Conservation (phyloP, 2,888 invertebrate genomes). For the Glaucopsyche alexis region DNA sequence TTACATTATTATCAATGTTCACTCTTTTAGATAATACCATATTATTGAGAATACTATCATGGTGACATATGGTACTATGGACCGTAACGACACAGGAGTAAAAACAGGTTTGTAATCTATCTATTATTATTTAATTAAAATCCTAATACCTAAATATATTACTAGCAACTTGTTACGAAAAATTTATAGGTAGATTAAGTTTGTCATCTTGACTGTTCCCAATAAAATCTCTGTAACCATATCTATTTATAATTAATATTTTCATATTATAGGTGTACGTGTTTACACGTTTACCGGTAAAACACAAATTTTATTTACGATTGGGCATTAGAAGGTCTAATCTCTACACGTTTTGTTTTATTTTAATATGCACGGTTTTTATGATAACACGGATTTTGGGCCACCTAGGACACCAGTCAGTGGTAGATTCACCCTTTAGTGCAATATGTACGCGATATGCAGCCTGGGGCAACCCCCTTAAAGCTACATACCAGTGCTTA, state of each 20-base stretch:
- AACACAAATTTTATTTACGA: background rate
- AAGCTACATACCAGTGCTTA: no score
- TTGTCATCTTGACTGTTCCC: no score
- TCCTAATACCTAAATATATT: no score
- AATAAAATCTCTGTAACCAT: background rate
- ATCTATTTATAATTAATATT: background rate
- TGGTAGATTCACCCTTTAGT: background rate
- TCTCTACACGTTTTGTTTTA: background rate
- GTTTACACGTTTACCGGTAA: conserved; percentile 21
- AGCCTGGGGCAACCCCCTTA: no score
- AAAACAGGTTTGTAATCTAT: background rate
- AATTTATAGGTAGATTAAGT: no score
- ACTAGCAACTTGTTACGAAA: no score
- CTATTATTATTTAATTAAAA: background rate
- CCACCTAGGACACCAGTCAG: background rate
- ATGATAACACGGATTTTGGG: background rate
- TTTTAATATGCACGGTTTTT: background rate
- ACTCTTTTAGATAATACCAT: background rate
- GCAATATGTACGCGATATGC: background rate
- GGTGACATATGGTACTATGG: background rate
- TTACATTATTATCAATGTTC: background rate
- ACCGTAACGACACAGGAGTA: background rate
- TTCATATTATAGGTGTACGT: conserved; percentile 14
- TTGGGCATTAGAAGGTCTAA: background rate
- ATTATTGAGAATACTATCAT: background rate